Evolutionary conservation across 1,140 invertebrate genomes (phyloP), one percentile per base, ranked within the genome.

Genomic region (Hylaeus anthracinus): DNA sequence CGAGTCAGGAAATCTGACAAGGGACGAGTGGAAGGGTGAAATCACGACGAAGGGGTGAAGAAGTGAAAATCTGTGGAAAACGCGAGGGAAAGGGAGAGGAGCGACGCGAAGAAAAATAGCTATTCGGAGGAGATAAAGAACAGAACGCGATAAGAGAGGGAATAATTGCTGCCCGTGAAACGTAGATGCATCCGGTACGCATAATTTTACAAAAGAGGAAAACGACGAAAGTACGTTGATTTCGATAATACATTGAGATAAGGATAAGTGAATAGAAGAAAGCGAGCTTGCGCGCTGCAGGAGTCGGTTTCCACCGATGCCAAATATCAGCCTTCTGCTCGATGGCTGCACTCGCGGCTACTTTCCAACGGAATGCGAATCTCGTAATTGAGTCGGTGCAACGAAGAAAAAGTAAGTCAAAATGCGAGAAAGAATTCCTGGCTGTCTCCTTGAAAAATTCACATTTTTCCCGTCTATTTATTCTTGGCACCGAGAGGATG

Each of bases 381-480:
- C 15, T 48, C 66, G n/a, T 78, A 78, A 85, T 86, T 85, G 70
- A 82, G 81, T 86, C 48, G 61, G 78, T 66, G 39, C 26, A 48
- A 69, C 41, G 10, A 39, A 14, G 39, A 41, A 37, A 58, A 64
- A 48, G 15, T 12, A 26, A 26, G 9, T 14, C 12, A 48, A 61
- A 41, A 4, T 9, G 10, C 14, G 26, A 77, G 5, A 9, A 48
- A 14, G 14, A 43, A 6, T 63, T 14, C 43, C 10, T 1, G 14
- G 1, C 15, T 26, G 64, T 64, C n/a, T 61, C 39, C 39, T 72
- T 72, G 56, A 72, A 72, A 72, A 79, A 65, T 79, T 65, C 48
- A 37, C 58, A 8, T 60, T 64, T 79, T 65, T 12, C 37, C 39
- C 39, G 4, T 15, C 5, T 70, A 64, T 73, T 79, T 64, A 72